phyloP scores from a whole-genome alignment of 2,113 vertebrate genomes.

The Pterocles burchelli region DNA sequence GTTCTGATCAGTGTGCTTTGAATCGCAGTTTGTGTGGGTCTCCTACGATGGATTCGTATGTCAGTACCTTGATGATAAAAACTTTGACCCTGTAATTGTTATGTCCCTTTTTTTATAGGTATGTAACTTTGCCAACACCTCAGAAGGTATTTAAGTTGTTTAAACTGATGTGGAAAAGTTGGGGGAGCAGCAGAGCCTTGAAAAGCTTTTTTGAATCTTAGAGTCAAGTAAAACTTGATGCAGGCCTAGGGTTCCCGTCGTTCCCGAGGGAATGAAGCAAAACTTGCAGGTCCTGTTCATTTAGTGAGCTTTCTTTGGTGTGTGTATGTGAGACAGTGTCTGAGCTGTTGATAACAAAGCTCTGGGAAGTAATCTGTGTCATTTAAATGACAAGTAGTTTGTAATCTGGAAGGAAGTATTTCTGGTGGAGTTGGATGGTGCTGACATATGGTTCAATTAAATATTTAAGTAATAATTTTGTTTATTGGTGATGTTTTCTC shows the following conservation, averaged over 20 bases:
- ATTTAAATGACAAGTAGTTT: neutral
- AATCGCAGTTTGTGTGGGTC: neutral
- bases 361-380: neutral
- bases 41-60: neutral
- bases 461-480: neutral
- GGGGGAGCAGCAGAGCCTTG: neutral
- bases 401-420: neutral
- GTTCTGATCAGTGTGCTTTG: neutral
- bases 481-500: neutral
- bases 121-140: neutral
- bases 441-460: neutral
- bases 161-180: neutral
- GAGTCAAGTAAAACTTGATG: neutral
- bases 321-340: neutral
- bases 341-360: neutral
- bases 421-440: neutral
- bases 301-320: neutral
- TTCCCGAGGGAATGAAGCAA: neutral
- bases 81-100: fast-evolving
- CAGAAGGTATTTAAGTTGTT: neutral
- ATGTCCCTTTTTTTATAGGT: neutral
- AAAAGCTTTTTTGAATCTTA: neutral
- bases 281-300: neutral
- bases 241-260: neutral
- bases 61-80: neutral